Evolutionary conservation across 2,797 vertebrate species (phyloP).

Genomic region (Chaenodraco wilsoni): DNA sequence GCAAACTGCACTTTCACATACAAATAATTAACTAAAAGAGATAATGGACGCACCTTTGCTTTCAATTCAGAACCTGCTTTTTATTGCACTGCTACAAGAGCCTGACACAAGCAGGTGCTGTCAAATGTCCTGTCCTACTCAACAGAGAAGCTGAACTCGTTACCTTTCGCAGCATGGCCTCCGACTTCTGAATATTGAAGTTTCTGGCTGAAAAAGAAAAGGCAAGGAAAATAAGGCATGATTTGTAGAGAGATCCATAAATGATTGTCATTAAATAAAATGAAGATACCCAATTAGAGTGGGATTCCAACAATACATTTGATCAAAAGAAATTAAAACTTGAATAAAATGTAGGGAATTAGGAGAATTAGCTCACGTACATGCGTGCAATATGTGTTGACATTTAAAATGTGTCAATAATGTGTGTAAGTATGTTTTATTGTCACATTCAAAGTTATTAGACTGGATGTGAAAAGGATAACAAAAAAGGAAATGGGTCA

Average conservation of each 20-base stretch:
- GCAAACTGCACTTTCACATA: constrained; percentile 12
- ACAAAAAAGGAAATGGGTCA: background rate
- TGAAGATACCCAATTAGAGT: background rate
- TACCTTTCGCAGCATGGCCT: constrained; percentile 97
- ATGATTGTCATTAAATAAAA: background rate
- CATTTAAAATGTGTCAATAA: too few relatives aligned
- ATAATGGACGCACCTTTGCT: background rate
- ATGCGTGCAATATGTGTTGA: too few relatives aligned
- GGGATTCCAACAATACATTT: background rate
- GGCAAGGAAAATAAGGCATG: background rate
- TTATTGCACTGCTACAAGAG: background rate
- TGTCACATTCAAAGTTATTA: background rate
- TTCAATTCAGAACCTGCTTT: background rate
- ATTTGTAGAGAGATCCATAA: constrained; percentile 1
- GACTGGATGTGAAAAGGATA: background rate
- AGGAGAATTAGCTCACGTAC: too few relatives aligned
- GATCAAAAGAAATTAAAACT: too few relatives aligned
- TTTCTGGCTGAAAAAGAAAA: constrained; percentile 85
- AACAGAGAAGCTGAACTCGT: background rate
- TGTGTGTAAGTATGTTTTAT: background rate
- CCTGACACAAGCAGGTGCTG: background rate
- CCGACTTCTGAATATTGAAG: constrained; percentile 93
- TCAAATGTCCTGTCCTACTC: background rate
- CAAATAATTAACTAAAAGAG: background rate
- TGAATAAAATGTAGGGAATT: too few relatives aligned